Evolutionary conservation across 2,888 invertebrate genomes (phyloP), one percentile per base, ranked within the genome.

Genomic region (Plebejus argus): DNA sequence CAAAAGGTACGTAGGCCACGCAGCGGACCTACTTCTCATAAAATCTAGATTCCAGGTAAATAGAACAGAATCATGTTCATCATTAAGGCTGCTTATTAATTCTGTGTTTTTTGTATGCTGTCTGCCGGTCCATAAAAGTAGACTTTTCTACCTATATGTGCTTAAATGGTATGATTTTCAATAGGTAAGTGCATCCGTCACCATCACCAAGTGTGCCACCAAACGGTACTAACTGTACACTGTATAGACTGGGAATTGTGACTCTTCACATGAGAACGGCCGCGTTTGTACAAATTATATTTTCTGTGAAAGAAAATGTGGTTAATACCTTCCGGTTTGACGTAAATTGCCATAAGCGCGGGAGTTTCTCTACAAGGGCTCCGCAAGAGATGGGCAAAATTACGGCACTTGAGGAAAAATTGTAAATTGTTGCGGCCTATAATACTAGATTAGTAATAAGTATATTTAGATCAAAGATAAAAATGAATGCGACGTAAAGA

Each of bases 261-360:
- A 89, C 88, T 81, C 82, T 83, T 85, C 85, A 82, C 89, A 87
- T 86, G 90, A 86, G 89, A 90, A 79, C 70, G 85, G 58, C 79
- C 66, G 23, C 23, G 28, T 66, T 58, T 33, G 28, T 15, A 66
- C 61, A 61, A 61, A 61, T 61, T 61, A 61, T 61, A 61, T 61
- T 61, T 23, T 23, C 61, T 23, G 3, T 61, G 61, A 61, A 61
- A 61, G 61, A 61, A 61, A 61, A 61, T 61, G 61, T 61, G 61
- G 61, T 4, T 23, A 61, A 61, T 61, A 61, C 3, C 23, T 23
- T 61, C 23, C 61, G 61, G 61, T 61, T 61, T 23, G 20, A 20
- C 20, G 23, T 61, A 61, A 61, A 61, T 23, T 61, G 23, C 23
- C 61, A 61, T 61, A 61, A 61, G 12, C 20, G 23, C 23, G 20